Evolutionary conservation across 2,888 invertebrate genomes (phyloP).

Genomic region (Agrilus biguttatus): DNA sequence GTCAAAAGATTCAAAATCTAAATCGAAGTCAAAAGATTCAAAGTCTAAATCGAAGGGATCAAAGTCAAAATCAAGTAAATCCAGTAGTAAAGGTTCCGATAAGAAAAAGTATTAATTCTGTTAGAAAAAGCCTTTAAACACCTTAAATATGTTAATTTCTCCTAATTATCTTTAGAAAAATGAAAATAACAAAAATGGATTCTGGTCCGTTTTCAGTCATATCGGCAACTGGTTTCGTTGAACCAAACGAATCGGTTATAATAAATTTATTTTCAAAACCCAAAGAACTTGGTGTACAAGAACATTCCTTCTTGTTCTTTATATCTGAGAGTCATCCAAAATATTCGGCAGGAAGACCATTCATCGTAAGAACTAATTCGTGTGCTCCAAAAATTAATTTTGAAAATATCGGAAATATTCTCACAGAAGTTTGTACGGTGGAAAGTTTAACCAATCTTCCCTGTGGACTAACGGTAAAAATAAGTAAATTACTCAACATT

Average conservation of each 20-base stretch:
- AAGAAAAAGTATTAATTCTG: constrained; percentile 7
- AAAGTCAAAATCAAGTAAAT: constrained; percentile 9
- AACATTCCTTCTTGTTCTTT: constrained; percentile 24
- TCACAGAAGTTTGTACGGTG: constrained; percentile 43
- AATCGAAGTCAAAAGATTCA: constrained; percentile 2
- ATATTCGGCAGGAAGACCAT: constrained; percentile 34
- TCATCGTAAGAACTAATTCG: constrained; percentile 38
- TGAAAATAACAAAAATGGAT: constrained; percentile 17
- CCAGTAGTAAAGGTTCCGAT: constrained; percentile 8
- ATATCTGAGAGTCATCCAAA: constrained; percentile 31
- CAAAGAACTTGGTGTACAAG: constrained; percentile 19
- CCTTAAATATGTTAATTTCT: too few species aligned
- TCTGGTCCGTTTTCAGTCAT: constrained; percentile 26
- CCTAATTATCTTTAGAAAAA: constrained; percentile 1
- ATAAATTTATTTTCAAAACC: constrained; percentile 27
- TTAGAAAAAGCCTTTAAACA: not conserved
- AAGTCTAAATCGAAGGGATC: constrained; percentile 5
- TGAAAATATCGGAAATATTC: constrained; percentile 40
- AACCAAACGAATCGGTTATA: constrained; percentile 20
- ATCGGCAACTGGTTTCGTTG: constrained; percentile 24
- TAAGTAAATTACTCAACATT: constrained; percentile 10
- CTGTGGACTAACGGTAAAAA: constrained; percentile 28
- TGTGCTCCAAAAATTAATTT: constrained; percentile 43
- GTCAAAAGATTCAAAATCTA: constrained; percentile 7
- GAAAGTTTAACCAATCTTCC: constrained; percentile 37